phyloP scores from a whole-genome alignment of 2,888 invertebrate genomes.

The Pristionchus entomophagus region DNA sequence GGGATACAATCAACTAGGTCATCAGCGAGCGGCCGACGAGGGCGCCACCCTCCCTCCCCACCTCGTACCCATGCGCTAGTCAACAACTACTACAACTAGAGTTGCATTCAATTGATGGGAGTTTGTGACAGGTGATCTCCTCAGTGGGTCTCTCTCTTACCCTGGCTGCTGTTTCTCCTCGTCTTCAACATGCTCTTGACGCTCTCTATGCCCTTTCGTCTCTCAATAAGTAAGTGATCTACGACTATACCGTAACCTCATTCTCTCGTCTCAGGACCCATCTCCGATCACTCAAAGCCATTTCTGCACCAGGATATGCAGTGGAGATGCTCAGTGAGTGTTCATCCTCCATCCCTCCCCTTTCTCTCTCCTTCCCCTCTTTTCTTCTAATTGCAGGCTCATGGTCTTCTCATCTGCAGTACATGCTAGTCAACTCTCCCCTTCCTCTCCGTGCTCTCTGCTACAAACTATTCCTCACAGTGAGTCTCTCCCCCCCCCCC shows the following conservation, averaged over 20 bases:
- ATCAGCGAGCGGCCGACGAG: too few relatives aligned
- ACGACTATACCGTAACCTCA: neutral
- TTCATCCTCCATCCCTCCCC: neutral
- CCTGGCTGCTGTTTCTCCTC: slow-evolving; percentile 45
- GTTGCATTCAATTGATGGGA: too few relatives aligned
- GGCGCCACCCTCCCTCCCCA: too few relatives aligned
- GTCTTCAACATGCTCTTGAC: slow-evolving; percentile 4
- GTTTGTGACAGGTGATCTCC: neutral
- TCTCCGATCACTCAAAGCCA: slow-evolving; percentile 5
- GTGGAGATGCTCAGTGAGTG: slow-evolving; percentile 41
- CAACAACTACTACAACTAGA: too few relatives aligned
- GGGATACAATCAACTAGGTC: too few relatives aligned
- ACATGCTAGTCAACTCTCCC: slow-evolving; percentile 37
- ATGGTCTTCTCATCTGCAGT: slow-evolving; percentile 33
- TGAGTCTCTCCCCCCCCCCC: neutral
- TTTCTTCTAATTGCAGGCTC: neutral
- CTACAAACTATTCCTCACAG: slow-evolving; percentile 41
- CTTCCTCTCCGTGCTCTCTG: slow-evolving; percentile 38
- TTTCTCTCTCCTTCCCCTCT: neutral
- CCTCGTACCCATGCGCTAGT: too few relatives aligned
- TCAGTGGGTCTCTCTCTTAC: slow-evolving; percentile 45
- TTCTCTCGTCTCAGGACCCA: neutral
- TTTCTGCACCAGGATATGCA: slow-evolving; percentile 38
- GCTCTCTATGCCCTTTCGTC: slow-evolving; percentile 38
- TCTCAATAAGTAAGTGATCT: neutral